These are phyloP conservation scores for Caenorhabditis uteleia DNA, from an alignment of 2,888 invertebrate species.

Conservation along the genomic window DNA sequence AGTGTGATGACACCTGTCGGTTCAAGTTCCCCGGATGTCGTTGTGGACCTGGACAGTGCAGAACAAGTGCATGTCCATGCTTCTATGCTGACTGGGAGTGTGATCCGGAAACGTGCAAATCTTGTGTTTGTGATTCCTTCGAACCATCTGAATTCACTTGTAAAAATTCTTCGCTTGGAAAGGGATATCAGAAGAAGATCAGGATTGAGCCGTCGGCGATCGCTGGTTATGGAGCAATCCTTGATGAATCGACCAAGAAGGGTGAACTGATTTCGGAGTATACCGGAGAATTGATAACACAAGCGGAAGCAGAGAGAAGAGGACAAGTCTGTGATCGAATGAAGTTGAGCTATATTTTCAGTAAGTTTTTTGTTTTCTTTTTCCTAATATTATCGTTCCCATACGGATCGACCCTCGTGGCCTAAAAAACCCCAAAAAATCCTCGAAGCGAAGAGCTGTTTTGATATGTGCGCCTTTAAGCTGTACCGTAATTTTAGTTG, in stretches of 20 bases:
- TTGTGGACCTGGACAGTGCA: conserved; percentile 92
- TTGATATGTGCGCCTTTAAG: too few relatives aligned
- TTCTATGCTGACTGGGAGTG: conserved; percentile 95
- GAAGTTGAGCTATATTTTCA: conserved; percentile 96
- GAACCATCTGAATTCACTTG: conserved; percentile 3
- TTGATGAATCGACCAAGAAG: conserved; percentile 87
- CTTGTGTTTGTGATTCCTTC: conserved; percentile 96
- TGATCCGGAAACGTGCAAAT: conserved; percentile 95
- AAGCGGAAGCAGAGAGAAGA: conserved; percentile 96
- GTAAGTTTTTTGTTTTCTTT: too few relatives aligned
- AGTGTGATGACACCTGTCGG: conserved; percentile 90
- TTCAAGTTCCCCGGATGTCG: conserved; percentile 97
- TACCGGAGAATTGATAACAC: conserved; percentile 93
- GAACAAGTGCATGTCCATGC: conserved; percentile 98
- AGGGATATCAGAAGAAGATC: conserved; percentile 89
- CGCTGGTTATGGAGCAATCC: conserved; percentile 98
- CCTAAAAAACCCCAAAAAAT: too few relatives aligned
- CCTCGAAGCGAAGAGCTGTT: too few relatives aligned
- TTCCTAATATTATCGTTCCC: too few relatives aligned
- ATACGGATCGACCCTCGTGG: too few relatives aligned
- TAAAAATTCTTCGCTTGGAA: conserved; percentile 83
- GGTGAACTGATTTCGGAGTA: conserved; percentile 99
- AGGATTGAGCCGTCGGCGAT: conserved; percentile 93
- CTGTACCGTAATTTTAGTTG: too few relatives aligned
- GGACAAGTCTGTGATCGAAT: conserved; percentile 99